Conservation (phyloP, 2,113 vertebrate genomes). For the Osmerus eperlanus region DNA sequence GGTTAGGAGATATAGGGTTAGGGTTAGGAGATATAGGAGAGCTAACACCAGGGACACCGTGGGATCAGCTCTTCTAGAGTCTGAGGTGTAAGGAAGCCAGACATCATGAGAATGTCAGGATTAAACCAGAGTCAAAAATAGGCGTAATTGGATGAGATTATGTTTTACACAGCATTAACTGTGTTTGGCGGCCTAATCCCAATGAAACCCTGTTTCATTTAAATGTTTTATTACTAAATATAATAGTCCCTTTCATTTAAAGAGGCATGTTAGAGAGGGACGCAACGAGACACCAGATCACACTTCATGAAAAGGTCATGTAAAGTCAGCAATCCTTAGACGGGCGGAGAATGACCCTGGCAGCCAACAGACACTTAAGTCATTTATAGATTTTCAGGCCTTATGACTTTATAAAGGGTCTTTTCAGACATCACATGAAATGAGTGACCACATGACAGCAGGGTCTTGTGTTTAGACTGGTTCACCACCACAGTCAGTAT, state of each 20-base stretch:
- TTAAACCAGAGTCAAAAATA: conserved; percentile 33
- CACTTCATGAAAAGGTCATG: conserved; percentile 7
- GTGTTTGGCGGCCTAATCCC: conserved; percentile 31
- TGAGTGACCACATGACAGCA: conserved; percentile 32
- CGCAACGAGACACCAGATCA: no score
- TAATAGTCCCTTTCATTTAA: no score
- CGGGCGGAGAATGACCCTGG: not conserved
- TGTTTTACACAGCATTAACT: conserved; percentile 30
- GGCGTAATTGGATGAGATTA: conserved; percentile 44
- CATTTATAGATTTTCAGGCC: conserved; percentile 63
- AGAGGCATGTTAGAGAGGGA: no score
- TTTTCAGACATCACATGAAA: conserved; percentile 54
- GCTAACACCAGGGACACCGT: conserved; percentile 14
- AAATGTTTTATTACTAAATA: not conserved
- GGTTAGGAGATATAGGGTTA: no score
- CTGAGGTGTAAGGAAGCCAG: conserved; percentile 24
- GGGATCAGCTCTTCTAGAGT: conserved; percentile 23
- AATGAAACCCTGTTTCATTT: not conserved
- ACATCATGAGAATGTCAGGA: conserved; percentile 47
- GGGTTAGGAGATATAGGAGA: not conserved
- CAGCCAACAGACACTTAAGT: conserved; percentile 47
- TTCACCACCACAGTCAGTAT: no score
- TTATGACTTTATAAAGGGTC: conserved; percentile 54
- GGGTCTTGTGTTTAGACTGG: not conserved
- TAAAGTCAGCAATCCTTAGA: not conserved